Percentiles rank a stretch among this genome's conserved stretches.
phyloP scores from a whole-genome alignment of 2,888 invertebrate species.

The Ametastegia equiseti region DNA sequence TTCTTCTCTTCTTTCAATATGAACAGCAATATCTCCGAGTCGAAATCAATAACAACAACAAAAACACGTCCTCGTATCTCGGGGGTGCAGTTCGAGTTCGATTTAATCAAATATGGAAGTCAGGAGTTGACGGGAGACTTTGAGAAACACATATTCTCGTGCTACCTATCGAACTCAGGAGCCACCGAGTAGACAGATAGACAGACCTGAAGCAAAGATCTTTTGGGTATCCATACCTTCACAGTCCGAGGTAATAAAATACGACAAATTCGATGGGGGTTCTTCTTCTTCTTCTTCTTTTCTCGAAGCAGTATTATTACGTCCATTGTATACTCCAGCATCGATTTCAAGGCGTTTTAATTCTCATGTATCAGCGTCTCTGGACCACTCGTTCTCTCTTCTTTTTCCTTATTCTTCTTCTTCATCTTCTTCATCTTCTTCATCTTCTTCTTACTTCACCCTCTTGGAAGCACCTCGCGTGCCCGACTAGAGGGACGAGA shows the following conservation, averaged over 20 bases:
- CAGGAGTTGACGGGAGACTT: background rate
- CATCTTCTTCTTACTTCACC: background rate
- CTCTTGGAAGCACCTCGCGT: background rate
- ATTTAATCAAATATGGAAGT: slow-evolving; percentile 30
- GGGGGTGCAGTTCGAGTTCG: background rate
- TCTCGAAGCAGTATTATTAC: slow-evolving; percentile 42
- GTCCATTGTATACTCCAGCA: slow-evolving; percentile 45
- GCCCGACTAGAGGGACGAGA: background rate
- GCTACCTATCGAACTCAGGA: too few relatives aligned
- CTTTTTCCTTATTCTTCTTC: background rate
- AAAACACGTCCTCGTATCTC: background rate
- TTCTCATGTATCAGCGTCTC: slow-evolving; percentile 48
- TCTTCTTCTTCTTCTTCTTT: too few relatives aligned
- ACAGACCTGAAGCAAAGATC: background rate
- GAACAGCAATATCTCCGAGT: background rate
- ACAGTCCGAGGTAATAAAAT: slow-evolving; percentile 39
- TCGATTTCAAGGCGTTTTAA: slow-evolving; percentile 47
- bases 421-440: background rate
- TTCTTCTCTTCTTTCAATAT: too few relatives aligned
- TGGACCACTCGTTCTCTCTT: slow-evolving; percentile 10
- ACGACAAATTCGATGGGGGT: slow-evolving; percentile 47
- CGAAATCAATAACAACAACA: slow-evolving; percentile 10
- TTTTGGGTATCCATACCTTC: too few relatives aligned
- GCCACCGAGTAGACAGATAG: background rate
- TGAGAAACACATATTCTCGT: slow-evolving; percentile 23